phyloP scores from a whole-genome alignment of 2,113 vertebrate species.

The Cyanoderma ruficeps region DNA sequence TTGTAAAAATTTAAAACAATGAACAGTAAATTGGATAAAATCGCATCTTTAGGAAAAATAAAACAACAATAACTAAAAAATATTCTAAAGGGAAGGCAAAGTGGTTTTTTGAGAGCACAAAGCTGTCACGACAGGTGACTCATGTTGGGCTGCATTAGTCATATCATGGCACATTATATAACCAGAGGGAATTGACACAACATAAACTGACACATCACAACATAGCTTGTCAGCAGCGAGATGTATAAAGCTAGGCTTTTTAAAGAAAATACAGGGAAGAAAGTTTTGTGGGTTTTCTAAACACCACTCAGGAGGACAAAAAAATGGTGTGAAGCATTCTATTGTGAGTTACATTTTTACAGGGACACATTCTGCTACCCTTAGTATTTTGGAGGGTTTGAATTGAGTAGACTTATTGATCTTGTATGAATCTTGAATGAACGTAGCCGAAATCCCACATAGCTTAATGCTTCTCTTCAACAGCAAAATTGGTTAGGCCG shows the following conservation, averaged over 20 bases:
- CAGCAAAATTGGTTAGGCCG: not conserved
- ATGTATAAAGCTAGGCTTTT: conserved; percentile 4
- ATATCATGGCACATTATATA: conserved; percentile 49
- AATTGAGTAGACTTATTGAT: not conserved
- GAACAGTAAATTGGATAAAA: not conserved
- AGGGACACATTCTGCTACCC: not conserved
- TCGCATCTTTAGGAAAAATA: not conserved
- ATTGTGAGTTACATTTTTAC: not conserved
- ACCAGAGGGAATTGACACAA: conserved; percentile 56
- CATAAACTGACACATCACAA: conserved; percentile 51
- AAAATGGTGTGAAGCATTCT: not conserved
- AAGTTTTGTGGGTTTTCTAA: conserved; percentile 6
- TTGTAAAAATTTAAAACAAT: not conserved
- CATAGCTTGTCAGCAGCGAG: not conserved
- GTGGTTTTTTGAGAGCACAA: not conserved
- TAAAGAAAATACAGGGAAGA: conserved; percentile 16
- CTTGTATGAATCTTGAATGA: not conserved
- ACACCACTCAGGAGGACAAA: not conserved
- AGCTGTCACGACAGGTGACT: conserved; percentile 59
- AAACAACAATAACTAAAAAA: not conserved
- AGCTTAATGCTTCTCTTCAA: not conserved
- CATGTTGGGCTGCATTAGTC: conserved; percentile 50
- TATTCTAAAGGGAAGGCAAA: not conserved
- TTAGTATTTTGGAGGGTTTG: not conserved
- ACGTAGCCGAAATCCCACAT: not conserved